Conservation (phyloP, 1,140 invertebrate species). For the Drosophila jambulina region DNA sequence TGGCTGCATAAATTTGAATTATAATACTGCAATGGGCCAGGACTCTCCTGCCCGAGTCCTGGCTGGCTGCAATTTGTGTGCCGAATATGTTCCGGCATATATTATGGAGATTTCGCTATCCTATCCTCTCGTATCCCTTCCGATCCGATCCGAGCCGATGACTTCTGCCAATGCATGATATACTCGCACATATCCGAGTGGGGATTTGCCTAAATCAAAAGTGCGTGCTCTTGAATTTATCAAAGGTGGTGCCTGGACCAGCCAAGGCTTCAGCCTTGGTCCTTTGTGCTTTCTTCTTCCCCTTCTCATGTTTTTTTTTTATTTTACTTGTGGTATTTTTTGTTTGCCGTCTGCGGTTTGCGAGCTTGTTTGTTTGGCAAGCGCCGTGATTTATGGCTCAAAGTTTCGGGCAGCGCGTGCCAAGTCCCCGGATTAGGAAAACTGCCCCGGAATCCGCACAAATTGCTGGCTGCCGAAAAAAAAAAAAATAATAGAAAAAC, state of each 20-base stretch:
- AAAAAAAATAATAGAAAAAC: conserved; percentile 14
- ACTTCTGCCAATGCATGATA: conserved; percentile 65
- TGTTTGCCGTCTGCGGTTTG: conserved; percentile 76
- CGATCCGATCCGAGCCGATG: conserved; percentile 34
- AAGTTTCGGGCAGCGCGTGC: conserved; percentile 74
- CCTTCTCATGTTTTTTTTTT: neutral
- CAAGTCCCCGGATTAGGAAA: conserved; percentile 61
- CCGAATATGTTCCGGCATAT: conserved; percentile 84
- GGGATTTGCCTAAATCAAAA: conserved; percentile 83
- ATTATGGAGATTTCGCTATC: conserved; percentile 81
- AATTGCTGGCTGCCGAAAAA: conserved; percentile 55
- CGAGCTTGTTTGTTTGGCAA: conserved; percentile 67
- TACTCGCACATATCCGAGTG: conserved; percentile 68
- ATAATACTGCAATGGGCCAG: conserved; percentile 74
- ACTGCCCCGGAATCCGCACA: conserved; percentile 48
- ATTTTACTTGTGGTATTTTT: conserved; percentile 16
- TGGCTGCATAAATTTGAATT: conserved; percentile 82
- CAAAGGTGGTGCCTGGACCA: conserved; percentile 62
- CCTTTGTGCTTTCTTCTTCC: conserved; percentile 5
- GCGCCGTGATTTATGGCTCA: conserved; percentile 73
- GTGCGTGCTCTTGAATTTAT: conserved; percentile 84
- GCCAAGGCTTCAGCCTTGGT: conserved; percentile 16
- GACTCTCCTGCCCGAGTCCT: conserved; percentile 21
- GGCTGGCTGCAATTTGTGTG: conserved; percentile 81
- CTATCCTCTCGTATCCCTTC: conserved; percentile 1